These are phyloP conservation scores for Drosophila bocki DNA, from an alignment of 1,140 invertebrate species.

Conservation along the genomic window DNA sequence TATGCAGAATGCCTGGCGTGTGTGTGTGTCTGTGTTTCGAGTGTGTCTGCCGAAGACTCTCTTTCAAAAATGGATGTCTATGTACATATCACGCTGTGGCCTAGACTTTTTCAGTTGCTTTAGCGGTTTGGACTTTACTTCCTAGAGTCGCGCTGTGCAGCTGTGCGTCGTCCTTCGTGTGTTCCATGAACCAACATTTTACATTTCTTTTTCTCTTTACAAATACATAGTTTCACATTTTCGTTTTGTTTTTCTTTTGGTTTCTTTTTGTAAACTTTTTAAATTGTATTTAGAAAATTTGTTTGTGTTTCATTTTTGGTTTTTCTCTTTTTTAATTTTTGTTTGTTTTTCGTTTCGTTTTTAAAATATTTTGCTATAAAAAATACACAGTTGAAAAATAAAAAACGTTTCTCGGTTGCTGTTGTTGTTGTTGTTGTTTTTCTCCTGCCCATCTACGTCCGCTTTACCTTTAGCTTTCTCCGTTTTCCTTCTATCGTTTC, in stretches of 20 bases:
- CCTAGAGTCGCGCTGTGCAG: slow-evolving; percentile 66
- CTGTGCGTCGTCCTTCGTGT: slow-evolving; percentile 38
- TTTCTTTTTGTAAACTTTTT: slow-evolving; percentile 59
- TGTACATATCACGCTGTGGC: slow-evolving; percentile 75
- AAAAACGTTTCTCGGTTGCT: slow-evolving; percentile 71
- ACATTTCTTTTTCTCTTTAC: slow-evolving; percentile 57
- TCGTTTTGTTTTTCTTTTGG: slow-evolving; percentile 21
- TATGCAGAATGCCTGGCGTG: slow-evolving; percentile 38
- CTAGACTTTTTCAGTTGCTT: slow-evolving; percentile 59
- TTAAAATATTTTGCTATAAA: slow-evolving; percentile 80
- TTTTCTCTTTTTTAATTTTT: slow-evolving; percentile 49
- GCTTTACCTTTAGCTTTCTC: slow-evolving; percentile 1
- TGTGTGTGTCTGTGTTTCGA: background rate
- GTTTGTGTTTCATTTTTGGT: slow-evolving; percentile 31
- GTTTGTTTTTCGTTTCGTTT: slow-evolving; percentile 37
- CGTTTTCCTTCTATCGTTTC: background rate
- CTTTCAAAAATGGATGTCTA: slow-evolving; percentile 60
- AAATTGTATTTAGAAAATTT: slow-evolving; percentile 69
- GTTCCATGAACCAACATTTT: slow-evolving; percentile 62
- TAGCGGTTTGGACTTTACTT: slow-evolving; percentile 55
- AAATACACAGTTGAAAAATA: slow-evolving; percentile 81
- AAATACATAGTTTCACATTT: slow-evolving; percentile 62
- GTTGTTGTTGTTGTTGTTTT: slow-evolving; percentile 41
- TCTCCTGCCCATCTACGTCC: slow-evolving; percentile 19
- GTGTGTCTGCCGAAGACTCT: slow-evolving; percentile 44